Evolutionary conservation across 2,113 vertebrate genomes (phyloP), one percentile per base, ranked within the genome.

Genomic region (Manacus vitellinus): DNA sequence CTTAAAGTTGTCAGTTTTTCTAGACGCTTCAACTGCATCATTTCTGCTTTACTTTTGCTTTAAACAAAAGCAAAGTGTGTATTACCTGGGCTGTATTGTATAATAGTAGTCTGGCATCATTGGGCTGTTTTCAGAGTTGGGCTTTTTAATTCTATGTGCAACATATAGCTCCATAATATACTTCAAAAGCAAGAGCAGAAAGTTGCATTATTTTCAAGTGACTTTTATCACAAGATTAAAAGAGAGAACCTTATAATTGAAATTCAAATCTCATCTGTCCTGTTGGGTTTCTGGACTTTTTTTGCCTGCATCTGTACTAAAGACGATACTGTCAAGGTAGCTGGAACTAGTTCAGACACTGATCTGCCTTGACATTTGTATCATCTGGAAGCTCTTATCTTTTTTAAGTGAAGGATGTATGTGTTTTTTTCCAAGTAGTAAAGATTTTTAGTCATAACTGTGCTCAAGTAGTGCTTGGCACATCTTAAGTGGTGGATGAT

Each of bases 311-410:
- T 88, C 46, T 85, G 8, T 73, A 43, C n/a, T 70, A 43, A 95
- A 89, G 70, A 58, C 0, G 0, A 49, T 82, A 33, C 21, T 85
- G 81, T 96, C 85, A 85, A 80, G 49, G 67, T 92, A 82, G 30
- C 74, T 95, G 87, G 54, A 93, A 74, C n/a, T 73, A 63, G 21
- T 75, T 91, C 66, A 88, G 80, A 94, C 93, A 76, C 35, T 92
- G 71, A 93, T 95, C 85, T 88, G 37, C 77, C 62, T 85, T 89
- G 89, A 88, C 66, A 95, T 41, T 43, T 91, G 20, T 43, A 49
- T 78, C 81, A 90, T 85, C 81, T 95, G 87, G 85, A 94, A 94
- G 21, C 58, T 72, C 58, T 82, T 94, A 84, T 39, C 66, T 89
- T 81, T 82, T 61, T 27, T 62, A 76, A 87, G 28, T 55, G 41